These are phyloP conservation scores for Mimumesa dahlbomi DNA, from an alignment of 2,888 invertebrate genomes.

Conservation along the genomic window DNA sequence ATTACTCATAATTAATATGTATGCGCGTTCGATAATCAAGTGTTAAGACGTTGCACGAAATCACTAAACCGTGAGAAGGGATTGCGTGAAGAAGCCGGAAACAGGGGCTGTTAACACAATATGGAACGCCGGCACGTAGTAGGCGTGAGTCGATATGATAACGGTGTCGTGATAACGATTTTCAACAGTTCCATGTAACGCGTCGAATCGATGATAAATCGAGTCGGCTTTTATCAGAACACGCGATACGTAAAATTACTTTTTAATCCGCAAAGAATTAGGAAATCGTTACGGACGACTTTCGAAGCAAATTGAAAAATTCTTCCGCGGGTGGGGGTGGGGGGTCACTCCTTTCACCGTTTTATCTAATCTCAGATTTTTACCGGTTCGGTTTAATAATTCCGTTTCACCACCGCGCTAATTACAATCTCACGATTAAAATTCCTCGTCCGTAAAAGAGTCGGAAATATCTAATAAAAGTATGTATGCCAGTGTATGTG, in stretches of 20 bases:
- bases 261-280: not conserved
- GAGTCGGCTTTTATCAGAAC: conserved; percentile 27
- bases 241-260: conserved; percentile 1
- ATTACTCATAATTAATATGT: conserved; percentile 36
- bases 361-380: conserved; percentile 24
- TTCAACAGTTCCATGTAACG: conserved; percentile 6
- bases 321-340: too few species aligned
- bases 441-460: not conserved
- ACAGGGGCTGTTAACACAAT: conserved; percentile 41
- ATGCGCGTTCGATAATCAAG: conserved; percentile 18
- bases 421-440: conserved; percentile 43
- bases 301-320: conserved; percentile 42
- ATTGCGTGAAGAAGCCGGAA: conserved; percentile 36
- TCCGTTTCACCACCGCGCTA: conserved; percentile 21
- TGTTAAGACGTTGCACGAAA: conserved; percentile 37
- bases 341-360: not conserved
- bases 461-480: conserved; percentile 33
- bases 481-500: too few species aligned
- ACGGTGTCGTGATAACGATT: conserved; percentile 43
- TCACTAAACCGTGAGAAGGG: conserved; percentile 9
- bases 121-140: conserved; percentile 27
- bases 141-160: conserved; percentile 25
- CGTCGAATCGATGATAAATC: conserved; percentile 34
- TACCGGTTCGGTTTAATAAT: conserved; percentile 6
- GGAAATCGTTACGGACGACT: not conserved